A percentile compares a stretch with the other conserved stretches of the same genome.
These are phyloP conservation scores for Trachelipus rathkii DNA, from an alignment of 1,140 invertebrate genomes.

Conservation along the genomic window DNA sequence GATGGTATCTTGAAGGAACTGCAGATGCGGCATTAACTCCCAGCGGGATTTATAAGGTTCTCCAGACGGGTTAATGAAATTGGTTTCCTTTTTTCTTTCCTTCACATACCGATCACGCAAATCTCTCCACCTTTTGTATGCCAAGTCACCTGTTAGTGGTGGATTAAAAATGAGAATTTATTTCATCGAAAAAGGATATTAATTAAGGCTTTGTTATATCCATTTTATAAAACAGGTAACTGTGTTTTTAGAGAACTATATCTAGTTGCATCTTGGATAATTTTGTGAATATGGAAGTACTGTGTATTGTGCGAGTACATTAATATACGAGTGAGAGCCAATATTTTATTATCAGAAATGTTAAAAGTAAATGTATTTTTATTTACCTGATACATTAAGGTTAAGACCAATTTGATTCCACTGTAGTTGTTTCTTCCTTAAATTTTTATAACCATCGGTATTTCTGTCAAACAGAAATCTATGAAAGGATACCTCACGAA, in stretches of 20 bases:
- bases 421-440: neutral
- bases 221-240: too few relatives aligned
- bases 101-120: neutral
- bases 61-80: neutral
- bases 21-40: neutral
- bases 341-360: too few relatives aligned
- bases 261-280: too few relatives aligned
- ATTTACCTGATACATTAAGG: neutral
- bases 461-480: conserved; percentile 4
- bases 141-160: neutral
- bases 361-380: too few relatives aligned
- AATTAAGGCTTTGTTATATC: too few relatives aligned
- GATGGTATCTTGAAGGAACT: neutral
- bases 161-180: too few relatives aligned
- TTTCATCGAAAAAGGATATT: too few relatives aligned
- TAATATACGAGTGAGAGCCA: too few relatives aligned
- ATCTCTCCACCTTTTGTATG: neutral
- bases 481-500: neutral
- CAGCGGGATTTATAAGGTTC: neutral
- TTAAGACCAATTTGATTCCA: neutral
- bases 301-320: too few relatives aligned
- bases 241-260: too few relatives aligned
- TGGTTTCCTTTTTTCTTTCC: neutral
- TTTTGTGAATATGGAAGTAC: too few relatives aligned
- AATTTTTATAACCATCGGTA: neutral